A percentile compares a stretch with the other conserved stretches of the same genome.
phyloP scores from a whole-genome alignment of 2,797 vertebrate genomes.

The Acrossocheilus wenchowensis region DNA sequence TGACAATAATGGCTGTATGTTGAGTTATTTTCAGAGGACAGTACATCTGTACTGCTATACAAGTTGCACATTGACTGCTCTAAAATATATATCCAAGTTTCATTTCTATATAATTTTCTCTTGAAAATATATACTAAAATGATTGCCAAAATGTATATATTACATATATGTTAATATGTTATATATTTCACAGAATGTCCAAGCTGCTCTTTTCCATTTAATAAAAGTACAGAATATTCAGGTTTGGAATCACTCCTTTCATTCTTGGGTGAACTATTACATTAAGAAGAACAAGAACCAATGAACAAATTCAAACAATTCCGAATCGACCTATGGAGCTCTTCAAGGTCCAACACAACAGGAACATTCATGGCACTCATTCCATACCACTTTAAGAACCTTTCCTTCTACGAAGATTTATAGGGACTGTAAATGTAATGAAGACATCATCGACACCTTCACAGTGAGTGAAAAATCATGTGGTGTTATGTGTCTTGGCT shows the following conservation, averaged over 20 bases:
- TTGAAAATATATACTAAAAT: too few species aligned
- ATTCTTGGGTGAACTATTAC: background rate
- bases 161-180: too few species aligned
- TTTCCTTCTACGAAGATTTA: conserved; percentile 1
- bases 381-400: background rate
- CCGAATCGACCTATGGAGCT: background rate
- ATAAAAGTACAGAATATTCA: background rate
- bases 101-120: too few species aligned
- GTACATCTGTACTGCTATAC: too few species aligned
- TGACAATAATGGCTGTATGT: too few species aligned
- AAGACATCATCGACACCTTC: conserved; percentile 27
- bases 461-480: conserved; percentile 26
- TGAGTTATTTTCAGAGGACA: too few species aligned
- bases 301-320: background rate
- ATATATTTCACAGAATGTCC: background rate
- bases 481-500: conserved; percentile 50
- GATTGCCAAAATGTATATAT: too few species aligned
- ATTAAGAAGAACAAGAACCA: background rate
- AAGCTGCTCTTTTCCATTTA: background rate
- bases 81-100: too few species aligned
- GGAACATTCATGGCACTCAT: background rate
- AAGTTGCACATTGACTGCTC: too few species aligned
- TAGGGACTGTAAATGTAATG: conserved; percentile 36
- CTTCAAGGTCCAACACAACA: background rate
- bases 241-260: background rate